A percentile compares a stretch with the other conserved stretches of the same genome.
These are phyloP conservation scores for Hippolais icterina DNA, from an alignment of 2,113 vertebrate species.

Conservation along the genomic window DNA sequence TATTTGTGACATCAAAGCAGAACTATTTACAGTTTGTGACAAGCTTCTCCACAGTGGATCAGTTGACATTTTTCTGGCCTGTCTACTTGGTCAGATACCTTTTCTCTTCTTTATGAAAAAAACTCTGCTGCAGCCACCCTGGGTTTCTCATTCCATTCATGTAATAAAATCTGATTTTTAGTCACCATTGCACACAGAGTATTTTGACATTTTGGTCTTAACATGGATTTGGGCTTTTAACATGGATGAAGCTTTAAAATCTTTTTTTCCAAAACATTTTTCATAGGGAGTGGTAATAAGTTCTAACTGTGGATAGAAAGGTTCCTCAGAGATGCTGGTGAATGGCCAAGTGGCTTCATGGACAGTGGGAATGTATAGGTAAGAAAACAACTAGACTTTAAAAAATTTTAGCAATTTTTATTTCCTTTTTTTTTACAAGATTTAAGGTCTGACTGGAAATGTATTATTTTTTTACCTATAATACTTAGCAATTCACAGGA, in stretches of 20 bases:
- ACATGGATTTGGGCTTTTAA: neutral
- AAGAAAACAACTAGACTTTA: neutral
- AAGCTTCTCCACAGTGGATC: neutral
- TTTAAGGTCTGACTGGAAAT: neutral
- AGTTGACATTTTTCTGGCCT: neutral
- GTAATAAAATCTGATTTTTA: neutral
- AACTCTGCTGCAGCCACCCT: neutral
- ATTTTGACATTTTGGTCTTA: neutral
- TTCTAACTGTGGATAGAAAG: neutral
- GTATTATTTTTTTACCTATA: neutral
- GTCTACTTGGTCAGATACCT: neutral
- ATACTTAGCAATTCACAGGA: neutral
- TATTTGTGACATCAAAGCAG: constrained; percentile 43
- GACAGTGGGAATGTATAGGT: neutral
- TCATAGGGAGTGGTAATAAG: neutral
- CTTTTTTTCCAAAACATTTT: neutral
- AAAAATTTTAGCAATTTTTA: neutral
- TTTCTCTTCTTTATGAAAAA: neutral
- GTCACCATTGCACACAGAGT: neutral
- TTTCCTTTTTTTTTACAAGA: neutral
- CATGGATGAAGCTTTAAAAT: neutral
- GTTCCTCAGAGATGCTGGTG: neutral
- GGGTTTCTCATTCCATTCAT: neutral
- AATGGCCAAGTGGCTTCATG: neutral
- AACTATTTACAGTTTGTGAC: constrained; percentile 30